A percentile compares a stretch with the other conserved stretches of the same genome.
phyloP scores from a whole-genome alignment of 2,888 invertebrate species.

The Cynaeus angustus region DNA sequence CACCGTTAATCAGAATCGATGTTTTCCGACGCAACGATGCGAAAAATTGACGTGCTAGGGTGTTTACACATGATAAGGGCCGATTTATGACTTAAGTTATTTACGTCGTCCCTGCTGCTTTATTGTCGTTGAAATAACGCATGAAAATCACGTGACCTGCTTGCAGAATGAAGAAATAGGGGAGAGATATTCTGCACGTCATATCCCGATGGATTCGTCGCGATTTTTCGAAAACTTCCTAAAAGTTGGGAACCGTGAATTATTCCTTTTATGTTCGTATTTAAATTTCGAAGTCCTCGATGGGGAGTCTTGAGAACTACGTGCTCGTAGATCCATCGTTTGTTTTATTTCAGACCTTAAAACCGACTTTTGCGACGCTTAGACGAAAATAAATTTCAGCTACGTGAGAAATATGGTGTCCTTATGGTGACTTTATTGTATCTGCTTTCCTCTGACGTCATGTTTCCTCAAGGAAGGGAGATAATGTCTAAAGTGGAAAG shows the following conservation, averaged over 20 bases:
- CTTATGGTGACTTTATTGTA: slow-evolving; percentile 34
- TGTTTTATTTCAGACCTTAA: slow-evolving; percentile 34
- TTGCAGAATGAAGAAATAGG: neutral
- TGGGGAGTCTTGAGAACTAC: slow-evolving; percentile 24
- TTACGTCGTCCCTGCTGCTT: slow-evolving; percentile 12
- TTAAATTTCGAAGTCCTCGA: slow-evolving; percentile 23
- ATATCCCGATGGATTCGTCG: neutral
- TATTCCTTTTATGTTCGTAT: slow-evolving; percentile 30
- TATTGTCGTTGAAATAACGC: slow-evolving; percentile 14
- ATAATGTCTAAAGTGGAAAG: slow-evolving; percentile 19
- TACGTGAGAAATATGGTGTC: slow-evolving; percentile 34
- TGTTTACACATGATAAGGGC: slow-evolving; percentile 20
- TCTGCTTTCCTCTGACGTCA: slow-evolving; percentile 27
- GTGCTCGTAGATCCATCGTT: slow-evolving; percentile 30
- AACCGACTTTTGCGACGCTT: slow-evolving; percentile 29
- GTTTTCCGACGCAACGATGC: slow-evolving; percentile 4
- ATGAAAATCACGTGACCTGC: slow-evolving; percentile 4
- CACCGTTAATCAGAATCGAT: slow-evolving; percentile 6
- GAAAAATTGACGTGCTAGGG: slow-evolving; percentile 16
- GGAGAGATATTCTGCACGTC: neutral
- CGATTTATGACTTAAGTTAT: slow-evolving; percentile 21
- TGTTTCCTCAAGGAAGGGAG: slow-evolving; percentile 15
- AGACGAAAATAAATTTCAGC: slow-evolving; percentile 31
- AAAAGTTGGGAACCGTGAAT: slow-evolving; percentile 10
- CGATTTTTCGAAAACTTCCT: slow-evolving; percentile 1